Evolutionary conservation across 2,797 vertebrate genomes (phyloP).

Genomic region (Simalia tracyae): DNA sequence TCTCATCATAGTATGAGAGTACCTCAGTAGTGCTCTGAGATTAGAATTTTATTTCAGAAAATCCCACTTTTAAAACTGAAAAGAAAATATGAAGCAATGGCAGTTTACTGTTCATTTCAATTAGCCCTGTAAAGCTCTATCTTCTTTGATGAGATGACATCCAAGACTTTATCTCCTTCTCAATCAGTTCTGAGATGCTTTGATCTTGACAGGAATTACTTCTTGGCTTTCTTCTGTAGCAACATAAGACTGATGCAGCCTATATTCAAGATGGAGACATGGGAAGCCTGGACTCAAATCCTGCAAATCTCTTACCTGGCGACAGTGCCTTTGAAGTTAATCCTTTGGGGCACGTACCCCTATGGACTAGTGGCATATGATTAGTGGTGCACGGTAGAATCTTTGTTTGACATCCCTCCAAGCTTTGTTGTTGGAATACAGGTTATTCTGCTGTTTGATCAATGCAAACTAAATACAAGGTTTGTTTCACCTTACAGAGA

Average conservation of each 20-base stretch:
- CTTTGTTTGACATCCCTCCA: neutral
- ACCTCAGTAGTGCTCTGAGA: neutral
- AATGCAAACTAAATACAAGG: neutral
- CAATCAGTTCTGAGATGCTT: neutral
- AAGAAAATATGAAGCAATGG: neutral
- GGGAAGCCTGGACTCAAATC: neutral
- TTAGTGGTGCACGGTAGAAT: neutral
- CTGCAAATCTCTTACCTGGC: neutral
- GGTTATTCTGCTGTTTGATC: neutral
- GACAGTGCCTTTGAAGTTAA: neutral
- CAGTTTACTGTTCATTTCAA: neutral
- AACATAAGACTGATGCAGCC: neutral
- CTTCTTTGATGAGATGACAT: neutral
- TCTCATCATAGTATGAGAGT: neutral
- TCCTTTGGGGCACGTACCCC: neutral
- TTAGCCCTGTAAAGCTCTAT: neutral
- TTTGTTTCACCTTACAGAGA: neutral
- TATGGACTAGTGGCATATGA: neutral
- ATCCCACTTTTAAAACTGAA: neutral
- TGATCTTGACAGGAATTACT: neutral
- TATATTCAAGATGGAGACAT: neutral
- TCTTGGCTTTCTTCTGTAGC: neutral
- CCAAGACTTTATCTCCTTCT: slow-evolving; percentile 1
- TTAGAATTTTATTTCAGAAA: neutral
- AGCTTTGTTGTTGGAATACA: neutral